Evolutionary conservation across 2,113 vertebrate genomes (phyloP), one percentile per base, ranked within the genome.

Genomic region (Oxyruncus cristatus): DNA sequence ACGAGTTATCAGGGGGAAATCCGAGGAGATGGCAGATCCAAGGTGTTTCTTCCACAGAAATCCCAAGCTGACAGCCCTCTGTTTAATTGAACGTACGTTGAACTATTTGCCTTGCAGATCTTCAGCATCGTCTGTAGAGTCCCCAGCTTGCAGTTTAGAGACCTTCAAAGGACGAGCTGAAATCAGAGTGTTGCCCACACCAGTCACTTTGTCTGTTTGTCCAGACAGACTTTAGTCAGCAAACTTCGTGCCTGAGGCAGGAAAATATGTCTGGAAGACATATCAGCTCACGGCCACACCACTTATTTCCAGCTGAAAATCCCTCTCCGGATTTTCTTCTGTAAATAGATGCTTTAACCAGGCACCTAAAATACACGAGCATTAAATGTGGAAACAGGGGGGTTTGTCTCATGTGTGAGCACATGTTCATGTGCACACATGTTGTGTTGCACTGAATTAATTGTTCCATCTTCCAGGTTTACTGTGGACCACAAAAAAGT

Each of bases 351-450:
- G 27, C 19, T 72, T 72, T 44, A 42, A 33, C 8, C 33, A 46
- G 24, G 27, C 11, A 12, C 49, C 58, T 49, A 14, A 12, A 50
- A 8, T 23, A 23, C 8, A 11, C 1, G 30, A 47, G 12, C 14
- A 19, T 37, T 3, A 14, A 46, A 42, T 10, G 24, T 35, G 49
- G 42, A 66, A 65, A 7, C 1, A 4, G 11, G 22, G 14, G 49
- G 35, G 17, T 41, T 61, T 46, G 19, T 37, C 20, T 16, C 0
- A 13, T 41, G 20, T 81, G 14, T 30, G 26, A 55, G 37, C 67
- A 32, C 16, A 0, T 1, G 13, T 10, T 5, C 5, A 16, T 8
- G 50, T 30, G 8, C 19, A 49, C 21, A 22, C 1, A 3, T 0
- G 2, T 26, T 2, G 11, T 18, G n/a, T 15, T 22, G 5, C 22